Base-by-base conservation (phyloP, 2,888 invertebrate genomes). In the Chrysolina haemoptera region DNA sequence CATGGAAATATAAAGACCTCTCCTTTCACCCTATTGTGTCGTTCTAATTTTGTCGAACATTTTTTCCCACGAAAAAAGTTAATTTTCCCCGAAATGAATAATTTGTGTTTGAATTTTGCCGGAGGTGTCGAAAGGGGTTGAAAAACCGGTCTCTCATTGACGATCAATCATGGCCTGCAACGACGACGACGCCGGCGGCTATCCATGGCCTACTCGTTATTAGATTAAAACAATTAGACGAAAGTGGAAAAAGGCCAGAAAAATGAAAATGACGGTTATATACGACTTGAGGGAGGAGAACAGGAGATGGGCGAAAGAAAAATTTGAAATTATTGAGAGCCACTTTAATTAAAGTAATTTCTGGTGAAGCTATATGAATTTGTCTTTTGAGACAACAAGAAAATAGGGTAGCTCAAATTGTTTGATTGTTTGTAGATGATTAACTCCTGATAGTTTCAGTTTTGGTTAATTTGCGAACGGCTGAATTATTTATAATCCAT, bases 71-170 rank as follows among this genome's bases (percentile, higher is more conserved):
- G 50, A 84, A 86, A 86, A 86, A 86, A 86, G 86, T 86, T 85
- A 84, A 86, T 85, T 87, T 86, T 85, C 85, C 85, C 85, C 85
- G 85, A 83, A 82, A 87, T 86, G 86, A 86, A 86, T 87, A 86
- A 86, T 87, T 86, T 82, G 82, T 79, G 82, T 84, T 83, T 81
- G 82, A 82, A 76, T 68, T 77, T 66, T 55, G 72, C 72, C 68
- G 18, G 82, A 84, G 82, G 81, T 82, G 83, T 84, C 80, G 82
- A 81, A 81, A 83, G 83, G 83, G 84, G 82, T 80, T 82, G 77
- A 73, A 71, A 62, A 63, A 64, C 68, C 35, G 69, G 63, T 62
- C 73, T 73, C 74, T 75, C 72, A 76, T 74, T 74, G 77, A 69
- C 76, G 77, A 82, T 82, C 82, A 82, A 82, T 82, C 82, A 82